Base-by-base conservation (phyloP, 2,113 vertebrate species). In the Seriola dumerili region DNA sequence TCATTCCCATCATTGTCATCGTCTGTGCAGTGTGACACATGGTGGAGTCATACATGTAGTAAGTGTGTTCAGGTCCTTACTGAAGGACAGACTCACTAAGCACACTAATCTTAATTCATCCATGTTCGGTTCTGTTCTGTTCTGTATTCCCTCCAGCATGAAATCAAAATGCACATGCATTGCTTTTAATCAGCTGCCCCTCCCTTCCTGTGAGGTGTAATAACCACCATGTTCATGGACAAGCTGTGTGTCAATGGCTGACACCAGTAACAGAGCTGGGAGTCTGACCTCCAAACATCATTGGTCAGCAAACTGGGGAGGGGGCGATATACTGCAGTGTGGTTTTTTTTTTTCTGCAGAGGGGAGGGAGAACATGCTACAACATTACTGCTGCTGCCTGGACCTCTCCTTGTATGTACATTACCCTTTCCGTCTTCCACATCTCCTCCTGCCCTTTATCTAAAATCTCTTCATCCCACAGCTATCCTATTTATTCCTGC, bases 241-340 rank as follows among this genome's bases (percentile, higher is more conserved):
- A 50, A 42, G 76, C 76, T 48, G 50, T 84, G 73, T 88, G 83
- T 86, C 12, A 66, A 50, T 11, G 72, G 50, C 67, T 78, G 77
- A 85, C 83, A 87, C 68, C 73, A 72, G 71, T 57, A 21, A 72
- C 72, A 65, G 76, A 80, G 74, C 81, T 68, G 63, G 29, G 62
- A 48, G 72, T 73, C 77, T 91, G 91, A 93, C 92, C 93, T 94
- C 91, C 81, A 92, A 94, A 90, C 87, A 92, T 92, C 87, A 90
- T 85, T 88, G 86, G 88, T 94, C 92, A 94, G 92, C 90, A 90
- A 81, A 81, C 12, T 80, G 78, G 86, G 83, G 81, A 85, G 85
- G 86, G 82, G 84, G 80, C 74, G 84, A 88, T 79, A 59, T 86
- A 72, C 92, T 88, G 92, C 91, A 90, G 92, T 84, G 88, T 81